Evolutionary conservation across 2,888 invertebrate genomes (phyloP).

Genomic region (Drosophila anceps): DNA sequence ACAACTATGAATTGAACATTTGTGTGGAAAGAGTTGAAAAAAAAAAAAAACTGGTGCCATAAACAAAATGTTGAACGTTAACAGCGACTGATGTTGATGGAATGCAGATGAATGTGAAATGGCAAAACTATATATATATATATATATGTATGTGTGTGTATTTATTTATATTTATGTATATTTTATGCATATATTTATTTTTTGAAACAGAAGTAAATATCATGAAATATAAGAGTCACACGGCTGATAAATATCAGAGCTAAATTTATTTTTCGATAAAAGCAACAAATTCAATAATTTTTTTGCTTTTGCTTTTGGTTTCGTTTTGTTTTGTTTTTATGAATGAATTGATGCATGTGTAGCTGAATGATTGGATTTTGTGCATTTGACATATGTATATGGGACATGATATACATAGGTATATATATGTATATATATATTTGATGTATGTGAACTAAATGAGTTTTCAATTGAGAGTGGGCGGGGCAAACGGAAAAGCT

Average conservation of each 20-base stretch:
- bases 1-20: conserved; percentile 31
- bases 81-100: conserved; percentile 34
- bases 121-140: conserved; percentile 3
- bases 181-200: background rate
- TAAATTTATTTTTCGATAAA: conserved; percentile 1
- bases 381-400: conserved; percentile 46
- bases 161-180: background rate
- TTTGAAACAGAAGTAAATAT: conserved; percentile 8
- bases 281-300: conserved; percentile 25
- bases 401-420: conserved; percentile 7
- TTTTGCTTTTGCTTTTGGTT: conserved; percentile 29
- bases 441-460: conserved; percentile 33
- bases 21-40: conserved; percentile 55
- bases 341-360: conserved; percentile 47
- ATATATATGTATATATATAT: conserved; percentile 13
- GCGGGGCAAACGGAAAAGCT: conserved; percentile 18
- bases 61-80: conserved; percentile 49
- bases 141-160: background rate
- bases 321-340: conserved; percentile 3
- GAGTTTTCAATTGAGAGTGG: conserved; percentile 30
- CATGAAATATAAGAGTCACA: conserved; percentile 38
- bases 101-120: conserved; percentile 44
- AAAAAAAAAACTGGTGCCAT: conserved; percentile 64
- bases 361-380: conserved; percentile 62
- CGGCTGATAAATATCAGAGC: conserved; percentile 32